A percentile compares a stretch with the other conserved stretches of the same genome.
Conservation (phyloP, 2,888 invertebrate genomes). For the Ochlodes sylvanus region DNA sequence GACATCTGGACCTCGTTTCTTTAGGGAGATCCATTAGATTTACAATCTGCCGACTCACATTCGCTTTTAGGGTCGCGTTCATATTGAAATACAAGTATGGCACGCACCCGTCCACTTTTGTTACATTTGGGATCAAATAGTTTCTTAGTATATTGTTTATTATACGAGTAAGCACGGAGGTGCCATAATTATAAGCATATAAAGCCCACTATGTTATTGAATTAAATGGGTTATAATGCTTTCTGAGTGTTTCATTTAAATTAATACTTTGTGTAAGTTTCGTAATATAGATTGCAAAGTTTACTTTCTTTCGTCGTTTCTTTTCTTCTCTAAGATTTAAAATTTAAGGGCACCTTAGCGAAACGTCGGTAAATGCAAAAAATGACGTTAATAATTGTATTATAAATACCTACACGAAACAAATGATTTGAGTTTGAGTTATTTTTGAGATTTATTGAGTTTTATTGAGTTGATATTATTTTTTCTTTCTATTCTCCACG, state of each 20-base stretch:
- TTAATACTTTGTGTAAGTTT: no score
- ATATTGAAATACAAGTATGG: conserved; percentile 35
- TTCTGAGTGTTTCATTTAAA: no score
- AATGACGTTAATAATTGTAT: no score
- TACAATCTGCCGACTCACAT: conserved; percentile 74
- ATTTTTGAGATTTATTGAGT: no score
- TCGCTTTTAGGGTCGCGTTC: conserved; percentile 64
- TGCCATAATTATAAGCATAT: not conserved
- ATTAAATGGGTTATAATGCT: not conserved
- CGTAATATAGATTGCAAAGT: no score
- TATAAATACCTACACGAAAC: no score
- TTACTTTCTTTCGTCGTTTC: no score
- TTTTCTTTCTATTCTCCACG: not conserved
- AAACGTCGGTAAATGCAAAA: no score
- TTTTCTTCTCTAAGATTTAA: no score
- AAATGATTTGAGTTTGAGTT: no score
- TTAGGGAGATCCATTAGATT: conserved; percentile 74
- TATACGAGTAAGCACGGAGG: no score
- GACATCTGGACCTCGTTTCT: conserved; percentile 69
- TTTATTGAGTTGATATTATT: not conserved
- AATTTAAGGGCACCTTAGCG: no score
- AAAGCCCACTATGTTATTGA: not conserved
- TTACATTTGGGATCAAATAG: conserved; percentile 25
- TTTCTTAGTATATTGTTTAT: conserved; percentile 1
- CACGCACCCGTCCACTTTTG: conserved; percentile 23